Evolutionary conservation across 2,797 vertebrate genomes (phyloP).

Genomic region (Hephaestus fuliginosus): DNA sequence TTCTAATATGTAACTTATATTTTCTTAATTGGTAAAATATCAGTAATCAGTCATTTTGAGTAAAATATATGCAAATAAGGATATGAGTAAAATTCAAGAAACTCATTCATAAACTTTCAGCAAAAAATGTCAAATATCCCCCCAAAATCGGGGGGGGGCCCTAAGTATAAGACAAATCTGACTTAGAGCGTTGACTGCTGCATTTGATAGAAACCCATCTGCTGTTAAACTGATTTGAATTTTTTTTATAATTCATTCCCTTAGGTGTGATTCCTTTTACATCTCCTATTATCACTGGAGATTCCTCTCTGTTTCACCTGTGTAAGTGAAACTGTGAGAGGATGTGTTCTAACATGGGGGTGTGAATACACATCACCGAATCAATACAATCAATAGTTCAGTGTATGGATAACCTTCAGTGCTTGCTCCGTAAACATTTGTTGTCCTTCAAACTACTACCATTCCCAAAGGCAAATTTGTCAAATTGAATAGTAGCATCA

Average conservation of each 20-base stretch:
- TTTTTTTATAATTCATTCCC: constrained; percentile 22
- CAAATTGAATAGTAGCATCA: constrained; percentile 52
- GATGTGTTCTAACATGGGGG: not conserved
- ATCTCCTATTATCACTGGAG: constrained; percentile 6
- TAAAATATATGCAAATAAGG: too few species aligned
- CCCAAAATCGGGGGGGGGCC: too few species aligned
- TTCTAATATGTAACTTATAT: too few species aligned
- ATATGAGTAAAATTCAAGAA: too few species aligned
- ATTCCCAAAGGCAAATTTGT: constrained; percentile 41
- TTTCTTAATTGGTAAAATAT: too few species aligned
- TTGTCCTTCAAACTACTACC: constrained; percentile 35
- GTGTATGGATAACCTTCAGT: constrained; percentile 13
- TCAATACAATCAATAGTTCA: constrained; percentile 39
- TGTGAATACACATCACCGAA: not conserved
- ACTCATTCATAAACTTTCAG: too few species aligned
- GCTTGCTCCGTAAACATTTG: constrained; percentile 33
- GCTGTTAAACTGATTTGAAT: constrained; percentile 26
- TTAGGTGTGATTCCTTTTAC: constrained; percentile 8
- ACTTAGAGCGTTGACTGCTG: not conserved
- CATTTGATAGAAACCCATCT: constrained; percentile 26
- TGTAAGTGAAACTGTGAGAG: not conserved
- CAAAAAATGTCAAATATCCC: too few species aligned
- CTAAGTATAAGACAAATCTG: not conserved
- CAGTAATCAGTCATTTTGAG: too few species aligned
- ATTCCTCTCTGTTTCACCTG: not conserved